Percentiles rank a stretch among this genome's conserved stretches.
Evolutionary conservation across 2,113 vertebrate species (phyloP).

Genomic region (Chaetodon trifascialis): DNA sequence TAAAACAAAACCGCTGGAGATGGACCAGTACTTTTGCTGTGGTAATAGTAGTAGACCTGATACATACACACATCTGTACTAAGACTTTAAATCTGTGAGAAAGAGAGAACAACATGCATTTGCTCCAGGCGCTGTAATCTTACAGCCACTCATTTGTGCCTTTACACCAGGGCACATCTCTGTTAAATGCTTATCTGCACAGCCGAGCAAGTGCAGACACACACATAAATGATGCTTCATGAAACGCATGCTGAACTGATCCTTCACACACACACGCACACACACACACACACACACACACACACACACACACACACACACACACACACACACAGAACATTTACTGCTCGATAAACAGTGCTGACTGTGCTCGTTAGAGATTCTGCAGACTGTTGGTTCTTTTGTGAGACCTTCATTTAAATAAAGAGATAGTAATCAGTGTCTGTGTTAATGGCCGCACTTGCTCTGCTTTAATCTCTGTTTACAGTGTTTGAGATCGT

Average conservation of each 20-base stretch:
- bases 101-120: background rate
- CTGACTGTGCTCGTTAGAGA: slow-evolving; percentile 74
- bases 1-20: slow-evolving; percentile 26
- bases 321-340: slow-evolving; percentile 20
- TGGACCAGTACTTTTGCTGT: background rate
- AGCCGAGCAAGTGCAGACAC: background rate
- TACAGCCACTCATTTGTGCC: slow-evolving; percentile 5
- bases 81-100: background rate
- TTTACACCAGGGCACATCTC: slow-evolving; percentile 22
- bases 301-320: slow-evolving; percentile 23
- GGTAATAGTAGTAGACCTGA: background rate
- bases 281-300: slow-evolving; percentile 17
- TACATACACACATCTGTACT: background rate
- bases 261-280: slow-evolving; percentile 14
- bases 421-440: slow-evolving; percentile 59
- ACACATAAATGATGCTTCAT: background rate
- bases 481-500: slow-evolving; percentile 9
- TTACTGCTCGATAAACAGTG: slow-evolving; percentile 66
- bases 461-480: slow-evolving; percentile 17
- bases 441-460: slow-evolving; percentile 14
- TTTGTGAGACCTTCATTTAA: slow-evolving; percentile 62
- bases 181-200: slow-evolving; percentile 17
- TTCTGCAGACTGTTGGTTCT: slow-evolving; percentile 68
- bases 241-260: background rate
- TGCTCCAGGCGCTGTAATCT: background rate